Base-by-base conservation (phyloP, 2,888 invertebrate genomes). In the Dermolepida albohirtum region DNA sequence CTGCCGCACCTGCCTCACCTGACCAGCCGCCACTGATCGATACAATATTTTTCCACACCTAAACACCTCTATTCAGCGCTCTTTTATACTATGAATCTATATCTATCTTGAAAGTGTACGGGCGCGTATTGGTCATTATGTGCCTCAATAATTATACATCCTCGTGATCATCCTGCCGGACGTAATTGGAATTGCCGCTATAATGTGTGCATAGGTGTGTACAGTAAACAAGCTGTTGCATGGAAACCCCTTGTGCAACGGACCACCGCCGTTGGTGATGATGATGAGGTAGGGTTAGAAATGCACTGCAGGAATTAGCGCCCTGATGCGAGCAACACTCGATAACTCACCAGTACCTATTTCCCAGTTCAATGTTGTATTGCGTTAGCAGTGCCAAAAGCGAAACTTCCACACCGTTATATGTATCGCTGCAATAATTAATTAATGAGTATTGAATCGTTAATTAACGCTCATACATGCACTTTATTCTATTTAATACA, bases 151-250 rank as follows among this genome's bases (percentile, higher is more conserved):
- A 69, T 69, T 69, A 69, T 69, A 64, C 62, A 52, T 50, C 52
- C 65, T 64, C 69, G 69, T 69, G 69, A 69, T 69, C 69, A 66
- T 69, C 62, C 65, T 69, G 59, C 27, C 63, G 69, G 59, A 34
- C 39, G 62, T 74, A 74, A 74, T 74, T 72, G 72, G 69, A 70
- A 71, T 68, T 70, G 71, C 71, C 52, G 68, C 64, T 66, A 62
- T 69, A 69, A 70, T 62, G 69, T 70, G 73, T 72, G 72, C 72
- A 71, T 69, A 74, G 74, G 78, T 78, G 77, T 74, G 74, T 77
- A 76, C 75, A 73, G 74, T 77, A 80, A 81, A 81, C 80, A 80
- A 79, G 81, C 80, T 80, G 81, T 80, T 81, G 80, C 80, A 80
- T 77, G 74, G 79, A 75, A 75, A 80, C 79, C 75, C 75, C 77